These are phyloP conservation scores for Cetoscarus ocellatus DNA, from an alignment of 2,797 vertebrate genomes.

Conservation along the genomic window DNA sequence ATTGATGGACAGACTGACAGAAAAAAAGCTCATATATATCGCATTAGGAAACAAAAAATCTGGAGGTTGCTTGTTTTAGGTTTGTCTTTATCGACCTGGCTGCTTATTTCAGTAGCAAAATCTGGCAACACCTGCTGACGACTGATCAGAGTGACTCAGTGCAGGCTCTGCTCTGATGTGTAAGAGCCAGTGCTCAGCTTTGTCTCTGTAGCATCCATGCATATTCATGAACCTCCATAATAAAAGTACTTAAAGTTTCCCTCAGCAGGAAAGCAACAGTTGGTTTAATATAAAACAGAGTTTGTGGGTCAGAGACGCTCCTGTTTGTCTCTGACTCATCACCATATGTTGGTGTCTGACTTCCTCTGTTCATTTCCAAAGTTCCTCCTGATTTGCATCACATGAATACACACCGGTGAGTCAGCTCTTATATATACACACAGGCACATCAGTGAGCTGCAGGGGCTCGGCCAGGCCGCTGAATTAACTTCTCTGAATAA, in stretches of 20 bases:
- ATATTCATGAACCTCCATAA: no score
- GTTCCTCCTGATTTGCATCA: slow-evolving; percentile 37
- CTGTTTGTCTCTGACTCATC: slow-evolving; percentile 14
- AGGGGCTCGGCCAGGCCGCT: slow-evolving; percentile 12
- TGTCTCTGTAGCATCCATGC: no score
- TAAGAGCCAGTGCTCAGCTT: no score
- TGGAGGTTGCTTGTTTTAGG: no score
- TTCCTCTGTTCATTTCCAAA: slow-evolving; percentile 4
- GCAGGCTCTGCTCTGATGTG: no score
- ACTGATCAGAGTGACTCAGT: no score
- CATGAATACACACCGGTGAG: slow-evolving; percentile 32
- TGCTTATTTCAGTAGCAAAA: no score
- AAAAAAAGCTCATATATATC: no score
- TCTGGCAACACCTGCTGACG: no score
- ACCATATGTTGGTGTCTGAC: not conserved
- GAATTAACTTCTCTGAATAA: slow-evolving; percentile 45
- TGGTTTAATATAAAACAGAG: not conserved
- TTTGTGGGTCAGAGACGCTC: not conserved
- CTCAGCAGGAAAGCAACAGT: not conserved
- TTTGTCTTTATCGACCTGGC: no score
- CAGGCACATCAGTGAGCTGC: not conserved
- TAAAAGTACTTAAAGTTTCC: not conserved
- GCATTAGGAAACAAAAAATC: no score
- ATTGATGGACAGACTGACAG: no score
- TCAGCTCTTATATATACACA: slow-evolving; percentile 35